Evolutionary conservation across 2,888 invertebrate genomes (phyloP), one percentile per base, ranked within the genome.

Genomic region (Drosophila macrospina): DNA sequence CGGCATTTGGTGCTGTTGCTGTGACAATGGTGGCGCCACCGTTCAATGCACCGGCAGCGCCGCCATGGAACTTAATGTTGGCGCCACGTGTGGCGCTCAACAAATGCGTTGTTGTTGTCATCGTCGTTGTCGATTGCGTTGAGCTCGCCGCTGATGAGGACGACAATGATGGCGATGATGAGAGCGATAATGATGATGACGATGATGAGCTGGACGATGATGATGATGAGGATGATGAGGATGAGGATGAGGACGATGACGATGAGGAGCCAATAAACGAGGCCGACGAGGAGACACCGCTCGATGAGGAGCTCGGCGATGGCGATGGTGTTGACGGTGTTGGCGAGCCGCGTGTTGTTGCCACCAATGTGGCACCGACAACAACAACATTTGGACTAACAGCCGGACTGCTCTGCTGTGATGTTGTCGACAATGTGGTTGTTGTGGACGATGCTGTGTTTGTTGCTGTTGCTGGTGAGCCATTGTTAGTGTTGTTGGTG

Each of bases 311-410:
- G 74, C 91, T 91, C 59, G 91, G 91, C 66, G 92, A 92, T 51
- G 92, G 91, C 45, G 92, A 91, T n/a, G 92, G 91, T 20, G 91
- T 91, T 66, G 91, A 91, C 56, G 92, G 92, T 52, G 91, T 91
- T 28, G 92, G 91, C 24, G 92, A 92, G 44, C 90, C 90, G 55
- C 91, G 90, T 32, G 89, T 90, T 30, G 89, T 72, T 20, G 55
- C 45, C 28, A 37, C 28, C 32, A 69, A 16, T 50, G 89, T 83
- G 13, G 11, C 8, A 28, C 82, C 89, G 37, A 16, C 30, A 15
- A 20, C 60, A 20, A 20, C 11, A 36, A 42, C 45, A 52, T 60
- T 80, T 70, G 88, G 87, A 82, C 89, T 74, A 73, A 74, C 74
- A 39, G 84, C 77, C 20, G 86, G 83, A 42, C 88, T 87, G 55